These are phyloP conservation scores for Sebastes reedi DNA, from an alignment of 2,797 vertebrate species.

Conservation along the genomic window DNA sequence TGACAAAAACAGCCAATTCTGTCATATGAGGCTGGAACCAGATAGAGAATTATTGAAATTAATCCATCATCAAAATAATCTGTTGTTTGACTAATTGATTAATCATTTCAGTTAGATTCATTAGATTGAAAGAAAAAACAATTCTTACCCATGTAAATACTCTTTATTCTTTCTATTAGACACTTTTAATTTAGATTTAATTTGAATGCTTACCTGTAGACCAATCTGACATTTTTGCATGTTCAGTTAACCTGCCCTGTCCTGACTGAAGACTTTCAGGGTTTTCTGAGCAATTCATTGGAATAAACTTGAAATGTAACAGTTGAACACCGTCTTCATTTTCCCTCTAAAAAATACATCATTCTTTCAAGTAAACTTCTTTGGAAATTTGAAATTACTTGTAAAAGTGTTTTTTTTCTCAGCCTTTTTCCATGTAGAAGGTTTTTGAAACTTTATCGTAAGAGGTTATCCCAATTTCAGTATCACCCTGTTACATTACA, in stretches of 20 bases:
- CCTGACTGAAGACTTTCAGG: background rate
- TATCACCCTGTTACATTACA: background rate
- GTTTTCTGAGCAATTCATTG: background rate
- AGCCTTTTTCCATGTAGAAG: background rate
- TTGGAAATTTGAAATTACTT: background rate
- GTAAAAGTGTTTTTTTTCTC: background rate
- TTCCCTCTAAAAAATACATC: background rate
- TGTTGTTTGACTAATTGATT: background rate
- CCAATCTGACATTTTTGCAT: background rate
- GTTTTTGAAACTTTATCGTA: background rate
- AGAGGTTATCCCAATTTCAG: background rate
- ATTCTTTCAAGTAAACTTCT: background rate
- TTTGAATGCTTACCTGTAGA: background rate
- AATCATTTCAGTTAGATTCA: background rate
- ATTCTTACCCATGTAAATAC: background rate
- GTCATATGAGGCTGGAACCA: background rate
- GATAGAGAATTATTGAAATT: background rate
- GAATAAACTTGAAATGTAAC: background rate
- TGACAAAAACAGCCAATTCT: background rate
- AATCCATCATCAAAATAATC: background rate
- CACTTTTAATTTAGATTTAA: background rate
- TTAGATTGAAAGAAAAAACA: background rate
- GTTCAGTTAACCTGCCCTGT: background rate
- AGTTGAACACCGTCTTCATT: background rate
- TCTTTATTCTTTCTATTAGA: background rate